Evolutionary conservation across 2,888 invertebrate genomes (phyloP), one percentile per base, ranked within the genome.

Genomic region (Drosophila paramelanica): DNA sequence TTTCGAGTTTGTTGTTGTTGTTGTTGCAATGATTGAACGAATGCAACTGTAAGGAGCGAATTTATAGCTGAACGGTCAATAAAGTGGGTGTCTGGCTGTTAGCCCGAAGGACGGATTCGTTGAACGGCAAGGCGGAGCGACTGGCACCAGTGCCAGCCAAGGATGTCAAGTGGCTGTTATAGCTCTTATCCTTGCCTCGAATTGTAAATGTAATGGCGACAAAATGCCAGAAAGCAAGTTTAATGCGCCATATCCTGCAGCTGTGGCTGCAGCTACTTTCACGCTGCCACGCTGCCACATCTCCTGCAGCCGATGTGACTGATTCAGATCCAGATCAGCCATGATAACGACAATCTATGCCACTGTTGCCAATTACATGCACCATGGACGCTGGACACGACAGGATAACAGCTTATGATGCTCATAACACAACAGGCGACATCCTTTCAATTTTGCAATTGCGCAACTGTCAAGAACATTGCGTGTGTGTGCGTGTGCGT

Each of bases 331-430:
- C 74, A 55, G 55, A 38, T 68, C 62, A 31, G 45, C n/a, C 43
- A 51, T 33, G 60, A 66, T 72, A 61, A 73, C 60, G 59, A 43
- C 67, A 49, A 67, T 67, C 61, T 52, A 59, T 41, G 43, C 62
- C 27, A 67, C 36, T 57, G 52, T 41, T 52, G 73, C 38, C 73
- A 72, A 62, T 77, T 67, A 52, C 71, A 62, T 20, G 41, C 51
- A 11, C 36, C 31, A 17, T 10, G 38, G 20, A 39, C 17, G 10
- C 6, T 52, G 58, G 25, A 25, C 36, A 59, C 5, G 38, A 43
- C 20, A 42, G 52, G 42, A 58, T 42, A 57, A 51, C 41, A 10
- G 23, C 49, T 61, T 41, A 55, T 50, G 47, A 56, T 47, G 67
- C 75, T 33, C 39, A 52, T 27, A 23, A 13, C 52, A 45, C 47